Evolutionary conservation across 2,888 invertebrate genomes (phyloP), one percentile per base, ranked within the genome.

Genomic region (Strigamia transsilvanica): DNA sequence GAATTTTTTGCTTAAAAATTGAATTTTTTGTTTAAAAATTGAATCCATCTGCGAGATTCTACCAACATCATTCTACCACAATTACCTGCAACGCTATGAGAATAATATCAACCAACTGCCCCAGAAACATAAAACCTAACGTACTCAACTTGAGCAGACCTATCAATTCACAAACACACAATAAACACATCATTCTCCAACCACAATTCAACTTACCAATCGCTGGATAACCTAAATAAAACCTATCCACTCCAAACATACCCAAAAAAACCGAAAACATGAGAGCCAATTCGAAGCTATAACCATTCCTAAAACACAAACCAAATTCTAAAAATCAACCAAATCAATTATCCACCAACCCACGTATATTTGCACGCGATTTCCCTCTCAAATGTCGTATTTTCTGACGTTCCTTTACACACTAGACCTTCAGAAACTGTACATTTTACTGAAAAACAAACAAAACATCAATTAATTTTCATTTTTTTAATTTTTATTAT

Each of bases 181-280:
- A 38, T 38, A 5, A 0, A 38, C 6, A 38, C 38, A 38, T 38
- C 6, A 38, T 38, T 38, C 6, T 6, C 10, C 6, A 38, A 7
- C 10, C 6, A 38, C 6, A 0, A 38, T 4, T 38, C 38, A 38
- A 38, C 6, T 85, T 83, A 88, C 90, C 99, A 85, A 99, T 92
- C 0, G 97, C 98, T 81, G 97, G 97, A 88, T 99, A 99, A 38
- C 99, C 99, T n/a, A 99, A 90, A 87, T 99, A 99, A 89, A 99
- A 98, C 83, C 99, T 91, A 88, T 99, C 99, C 32, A 96, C 91
- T 21, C 99, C 99, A 90, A 99, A 96, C 95, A 98, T 97, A 38
- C 99, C 99, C 82, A 99, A 90, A 88, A 99, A 99, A 80, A 99
- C 94, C 0, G 99, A 99, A 5, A 99, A 90, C 46, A 99, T 89